Percentiles rank a stretch among this genome's conserved stretches.
phyloP scores from a whole-genome alignment of 2,113 vertebrate genomes.

The Cygnus atratus region DNA sequence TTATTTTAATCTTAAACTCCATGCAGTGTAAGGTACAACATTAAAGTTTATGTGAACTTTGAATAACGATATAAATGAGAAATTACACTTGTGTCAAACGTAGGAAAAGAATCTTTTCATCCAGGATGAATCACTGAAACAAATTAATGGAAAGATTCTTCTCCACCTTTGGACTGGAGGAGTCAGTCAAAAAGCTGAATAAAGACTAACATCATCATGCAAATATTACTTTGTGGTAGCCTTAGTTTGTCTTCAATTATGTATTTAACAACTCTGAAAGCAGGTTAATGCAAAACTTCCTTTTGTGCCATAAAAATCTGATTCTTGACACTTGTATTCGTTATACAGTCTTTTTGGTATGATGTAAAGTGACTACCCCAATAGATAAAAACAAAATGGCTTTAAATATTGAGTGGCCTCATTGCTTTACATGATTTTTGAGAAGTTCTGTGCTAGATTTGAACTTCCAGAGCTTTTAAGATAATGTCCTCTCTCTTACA shows the following conservation, averaged over 20 bases:
- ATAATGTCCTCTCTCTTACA: not conserved
- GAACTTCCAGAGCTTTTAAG: not conserved
- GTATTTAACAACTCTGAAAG: constrained; percentile 54
- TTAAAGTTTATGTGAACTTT: constrained; percentile 54
- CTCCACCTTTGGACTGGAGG: constrained; percentile 47
- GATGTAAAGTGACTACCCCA: constrained; percentile 68
- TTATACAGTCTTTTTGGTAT: constrained; percentile 59
- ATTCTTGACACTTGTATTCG: constrained; percentile 53
- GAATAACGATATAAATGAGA: constrained; percentile 56
- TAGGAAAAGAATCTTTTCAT: constrained; percentile 54
- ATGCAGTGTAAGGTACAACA: constrained; percentile 52
- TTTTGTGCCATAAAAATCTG: constrained; percentile 57
- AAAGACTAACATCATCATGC: constrained; percentile 60
- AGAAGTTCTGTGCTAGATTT: not conserved
- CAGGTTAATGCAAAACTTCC: constrained; percentile 41
- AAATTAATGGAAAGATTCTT: constrained; percentile 36
- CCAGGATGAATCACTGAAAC: constrained; percentile 7
- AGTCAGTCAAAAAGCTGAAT: constrained; percentile 53
- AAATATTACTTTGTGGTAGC: constrained; percentile 60
- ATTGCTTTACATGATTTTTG: not conserved
- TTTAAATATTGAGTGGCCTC: constrained; percentile 46
- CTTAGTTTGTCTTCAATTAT: constrained; percentile 62
- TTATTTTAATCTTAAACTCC: constrained; percentile 70
- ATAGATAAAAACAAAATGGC: constrained; percentile 64
- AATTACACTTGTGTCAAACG: constrained; percentile 30